Percentiles rank a stretch among this genome's conserved stretches.
These are phyloP conservation scores for Masticophis lateralis DNA, from an alignment of 2,797 vertebrate genomes.

Conservation along the genomic window DNA sequence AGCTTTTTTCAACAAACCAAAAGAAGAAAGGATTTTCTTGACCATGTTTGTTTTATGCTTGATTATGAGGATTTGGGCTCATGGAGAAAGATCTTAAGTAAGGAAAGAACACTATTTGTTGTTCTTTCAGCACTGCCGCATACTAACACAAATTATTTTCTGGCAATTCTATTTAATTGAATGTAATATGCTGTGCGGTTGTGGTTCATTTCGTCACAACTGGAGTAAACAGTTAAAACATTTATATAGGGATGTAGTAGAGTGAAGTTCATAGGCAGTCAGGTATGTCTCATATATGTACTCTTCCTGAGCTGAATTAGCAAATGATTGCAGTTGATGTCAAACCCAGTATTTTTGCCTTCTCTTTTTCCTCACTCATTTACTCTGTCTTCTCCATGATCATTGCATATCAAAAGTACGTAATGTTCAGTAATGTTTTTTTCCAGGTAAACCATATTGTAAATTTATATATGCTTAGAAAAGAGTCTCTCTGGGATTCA, in stretches of 20 bases:
- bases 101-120: neutral
- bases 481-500: neutral
- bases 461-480: neutral
- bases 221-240: neutral
- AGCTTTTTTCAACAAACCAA: neutral
- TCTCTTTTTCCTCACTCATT: neutral
- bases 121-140: neutral
- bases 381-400: neutral
- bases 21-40: conserved; percentile 22
- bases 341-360: neutral
- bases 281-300: neutral
- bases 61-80: conserved; percentile 1
- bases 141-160: neutral
- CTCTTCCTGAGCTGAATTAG: neutral
- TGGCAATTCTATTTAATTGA: conserved; percentile 27
- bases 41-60: conserved; percentile 10
- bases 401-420: neutral
- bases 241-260: neutral
- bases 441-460: neutral
- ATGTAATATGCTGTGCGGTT: neutral
- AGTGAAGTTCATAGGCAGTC: neutral
- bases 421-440: neutral
- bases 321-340: neutral
- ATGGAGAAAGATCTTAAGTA: neutral
- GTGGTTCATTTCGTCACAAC: neutral